These are phyloP conservation scores for Crotophaga sulcirostris DNA, from an alignment of 2,113 vertebrate genomes.

Conservation along the genomic window DNA sequence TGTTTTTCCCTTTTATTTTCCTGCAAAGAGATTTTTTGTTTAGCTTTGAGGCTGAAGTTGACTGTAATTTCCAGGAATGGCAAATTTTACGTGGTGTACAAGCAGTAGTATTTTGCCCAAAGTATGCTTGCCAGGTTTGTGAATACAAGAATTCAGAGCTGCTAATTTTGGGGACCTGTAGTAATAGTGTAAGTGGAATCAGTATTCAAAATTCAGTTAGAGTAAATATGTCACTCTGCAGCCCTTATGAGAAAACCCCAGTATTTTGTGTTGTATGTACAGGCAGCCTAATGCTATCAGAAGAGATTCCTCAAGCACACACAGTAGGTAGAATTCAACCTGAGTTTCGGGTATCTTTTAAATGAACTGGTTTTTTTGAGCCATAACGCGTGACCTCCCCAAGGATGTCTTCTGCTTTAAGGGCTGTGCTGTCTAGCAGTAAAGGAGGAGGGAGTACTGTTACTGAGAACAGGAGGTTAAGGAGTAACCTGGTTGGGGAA, in stretches of 20 bases:
- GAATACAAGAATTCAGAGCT: background rate
- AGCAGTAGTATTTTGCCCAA: background rate
- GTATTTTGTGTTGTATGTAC: background rate
- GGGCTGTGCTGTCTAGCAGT: background rate
- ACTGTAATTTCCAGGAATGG: background rate
- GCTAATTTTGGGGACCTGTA: background rate
- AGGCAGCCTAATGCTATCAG: background rate
- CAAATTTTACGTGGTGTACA: background rate
- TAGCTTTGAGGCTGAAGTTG: background rate
- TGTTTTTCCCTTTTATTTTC: background rate
- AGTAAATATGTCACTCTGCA: background rate
- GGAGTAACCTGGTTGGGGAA: constrained; percentile 40
- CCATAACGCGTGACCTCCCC: background rate
- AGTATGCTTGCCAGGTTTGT: background rate
- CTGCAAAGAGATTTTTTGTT: background rate
- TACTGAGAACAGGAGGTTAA: constrained; percentile 24
- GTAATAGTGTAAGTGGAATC: background rate
- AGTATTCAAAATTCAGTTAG: background rate
- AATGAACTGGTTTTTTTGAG: background rate
- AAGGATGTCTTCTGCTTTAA: background rate
- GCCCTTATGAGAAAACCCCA: background rate
- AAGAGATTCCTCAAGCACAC: background rate
- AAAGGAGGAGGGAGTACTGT: background rate
- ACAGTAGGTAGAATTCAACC: background rate
- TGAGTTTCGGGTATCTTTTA: background rate